These are phyloP conservation scores for Macropis europaea DNA, from an alignment of 2,888 invertebrate species.

Conservation along the genomic window DNA sequence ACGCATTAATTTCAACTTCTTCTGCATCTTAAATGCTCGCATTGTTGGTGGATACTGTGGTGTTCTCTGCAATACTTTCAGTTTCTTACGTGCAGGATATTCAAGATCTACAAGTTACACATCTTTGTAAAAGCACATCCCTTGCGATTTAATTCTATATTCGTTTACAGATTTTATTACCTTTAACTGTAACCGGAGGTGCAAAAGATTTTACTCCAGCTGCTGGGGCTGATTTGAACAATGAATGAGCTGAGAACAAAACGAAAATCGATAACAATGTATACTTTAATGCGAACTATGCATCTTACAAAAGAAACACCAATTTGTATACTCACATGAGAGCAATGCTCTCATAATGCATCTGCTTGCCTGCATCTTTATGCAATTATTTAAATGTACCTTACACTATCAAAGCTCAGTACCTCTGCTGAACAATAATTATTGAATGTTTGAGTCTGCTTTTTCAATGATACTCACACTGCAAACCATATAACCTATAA, in stretches of 20 bases:
- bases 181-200: accelerated
- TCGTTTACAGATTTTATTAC: not conserved
- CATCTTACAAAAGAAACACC: not conserved
- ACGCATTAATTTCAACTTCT: constrained; percentile 90
- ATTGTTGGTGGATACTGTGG: constrained; percentile 85
- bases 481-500: not conserved
- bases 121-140: not conserved
- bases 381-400: not conserved
- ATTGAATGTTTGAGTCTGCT: not conserved
- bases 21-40: constrained; percentile 92
- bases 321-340: constrained; percentile 17
- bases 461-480: not conserved
- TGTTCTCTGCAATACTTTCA: constrained; percentile 87
- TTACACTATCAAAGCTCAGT: not conserved
- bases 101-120: constrained; percentile 63
- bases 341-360: not conserved
- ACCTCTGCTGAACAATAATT: too few relatives aligned
- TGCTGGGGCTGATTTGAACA: not conserved
- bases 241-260: constrained; percentile 1
- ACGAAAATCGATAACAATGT: not conserved
- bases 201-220: constrained; percentile 12
- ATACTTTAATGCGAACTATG: too few relatives aligned
- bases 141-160: not conserved
- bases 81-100: constrained; percentile 83
- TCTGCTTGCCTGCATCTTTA: constrained; percentile 10